Percentiles rank a stretch among this genome's conserved stretches.
Conservation (phyloP, 2,888 invertebrate species). For the Timema podura region DNA sequence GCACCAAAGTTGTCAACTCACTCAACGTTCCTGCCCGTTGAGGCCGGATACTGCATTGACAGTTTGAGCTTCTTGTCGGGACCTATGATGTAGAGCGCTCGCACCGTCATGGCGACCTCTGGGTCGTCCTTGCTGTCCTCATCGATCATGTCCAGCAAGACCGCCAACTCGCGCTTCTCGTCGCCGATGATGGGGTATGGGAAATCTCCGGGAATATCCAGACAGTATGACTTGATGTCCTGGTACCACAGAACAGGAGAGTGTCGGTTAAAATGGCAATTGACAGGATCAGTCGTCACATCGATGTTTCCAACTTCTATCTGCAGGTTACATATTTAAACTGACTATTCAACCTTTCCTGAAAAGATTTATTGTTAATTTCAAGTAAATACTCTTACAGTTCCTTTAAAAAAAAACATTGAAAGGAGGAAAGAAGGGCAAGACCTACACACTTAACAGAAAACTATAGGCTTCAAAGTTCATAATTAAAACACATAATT, state of each 20-base stretch:
- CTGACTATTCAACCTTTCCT: no score
- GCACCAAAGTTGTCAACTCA: slow-evolving; percentile 48
- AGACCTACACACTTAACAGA: no score
- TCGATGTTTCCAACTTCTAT: no score
- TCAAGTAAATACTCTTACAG: no score
- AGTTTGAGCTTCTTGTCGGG: slow-evolving; percentile 74
- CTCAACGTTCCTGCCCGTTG: slow-evolving; percentile 83
- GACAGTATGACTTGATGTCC: slow-evolving; percentile 67
- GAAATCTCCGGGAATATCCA: slow-evolving; percentile 65
- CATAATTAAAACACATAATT: no score
- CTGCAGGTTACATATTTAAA: no score
- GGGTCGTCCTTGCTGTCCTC: slow-evolving; percentile 63
- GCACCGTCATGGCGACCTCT: slow-evolving; percentile 64
- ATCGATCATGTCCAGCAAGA: slow-evolving; percentile 73
- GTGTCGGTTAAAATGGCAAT: no score
- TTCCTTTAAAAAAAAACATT: no score
- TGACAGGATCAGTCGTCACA: no score
- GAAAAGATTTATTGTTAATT: no score
- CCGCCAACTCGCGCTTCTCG: slow-evolving; percentile 64
- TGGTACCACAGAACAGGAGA: slow-evolving; percentile 33
- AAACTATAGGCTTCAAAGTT: no score
- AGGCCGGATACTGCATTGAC: slow-evolving; percentile 79
- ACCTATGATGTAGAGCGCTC: slow-evolving; percentile 75
- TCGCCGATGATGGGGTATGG: slow-evolving; percentile 83
- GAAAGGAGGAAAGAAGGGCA: no score